A percentile compares a stretch with the other conserved stretches of the same genome.
Evolutionary conservation across 2,113 vertebrate genomes (phyloP).

Genomic region (Psittacula cyanocephala): DNA sequence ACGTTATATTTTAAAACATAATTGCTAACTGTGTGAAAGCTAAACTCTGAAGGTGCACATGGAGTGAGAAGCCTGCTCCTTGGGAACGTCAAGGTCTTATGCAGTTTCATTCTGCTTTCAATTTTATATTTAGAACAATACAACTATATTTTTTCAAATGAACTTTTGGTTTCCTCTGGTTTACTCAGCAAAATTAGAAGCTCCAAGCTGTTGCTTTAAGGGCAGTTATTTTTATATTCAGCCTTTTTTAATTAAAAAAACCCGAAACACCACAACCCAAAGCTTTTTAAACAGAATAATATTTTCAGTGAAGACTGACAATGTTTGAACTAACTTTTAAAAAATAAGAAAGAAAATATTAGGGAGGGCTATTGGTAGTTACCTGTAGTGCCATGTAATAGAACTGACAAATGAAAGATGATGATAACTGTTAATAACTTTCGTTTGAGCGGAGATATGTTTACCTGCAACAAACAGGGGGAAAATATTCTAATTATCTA

Average conservation of each 20-base stretch:
- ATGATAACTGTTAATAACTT: background rate
- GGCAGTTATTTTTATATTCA: conserved; percentile 62
- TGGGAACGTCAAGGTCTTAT: background rate
- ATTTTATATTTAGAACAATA: conserved; percentile 64
- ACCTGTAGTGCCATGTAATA: background rate
- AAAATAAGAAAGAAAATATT: background rate
- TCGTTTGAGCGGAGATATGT: background rate
- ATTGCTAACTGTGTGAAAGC: conserved; percentile 1
- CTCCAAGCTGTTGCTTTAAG: conserved; percentile 61
- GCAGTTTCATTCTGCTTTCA: conserved; percentile 41
- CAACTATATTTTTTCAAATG: conserved; percentile 17
- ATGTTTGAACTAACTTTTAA: conserved; percentile 1
- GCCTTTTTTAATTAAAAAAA: conserved; percentile 21
- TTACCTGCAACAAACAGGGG: background rate
- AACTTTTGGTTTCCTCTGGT: conserved; percentile 10
- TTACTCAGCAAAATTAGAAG: conserved; percentile 43
- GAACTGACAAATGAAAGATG: background rate
- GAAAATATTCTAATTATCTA: background rate
- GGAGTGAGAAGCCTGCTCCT: background rate
- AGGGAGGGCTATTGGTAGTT: background rate
- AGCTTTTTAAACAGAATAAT: conserved; percentile 31
- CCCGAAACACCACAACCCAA: background rate
- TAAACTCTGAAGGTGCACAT: conserved; percentile 20
- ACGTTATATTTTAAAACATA: conserved; percentile 14
- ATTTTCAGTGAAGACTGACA: conserved; percentile 40